Conservation (phyloP, 2,797 vertebrate genomes). For the Hydrolagus colliei region DNA sequence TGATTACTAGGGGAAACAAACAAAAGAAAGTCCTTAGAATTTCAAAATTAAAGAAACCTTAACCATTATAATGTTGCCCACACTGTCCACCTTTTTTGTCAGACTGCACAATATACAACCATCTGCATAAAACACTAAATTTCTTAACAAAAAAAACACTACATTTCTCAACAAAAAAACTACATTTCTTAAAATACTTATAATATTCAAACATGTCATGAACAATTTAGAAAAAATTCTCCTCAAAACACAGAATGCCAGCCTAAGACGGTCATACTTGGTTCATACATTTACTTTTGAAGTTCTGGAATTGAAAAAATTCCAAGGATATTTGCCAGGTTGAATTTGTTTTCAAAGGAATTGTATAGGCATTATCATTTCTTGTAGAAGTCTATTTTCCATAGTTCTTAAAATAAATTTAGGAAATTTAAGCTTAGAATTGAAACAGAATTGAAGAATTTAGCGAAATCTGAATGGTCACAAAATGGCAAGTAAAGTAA, state of each 20-base stretch:
- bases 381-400: too few relatives aligned
- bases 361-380: too few relatives aligned
- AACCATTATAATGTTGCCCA: not conserved
- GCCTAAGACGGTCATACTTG: not conserved
- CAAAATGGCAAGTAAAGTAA: too few relatives aligned
- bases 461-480: too few relatives aligned
- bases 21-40: constrained; percentile 6
- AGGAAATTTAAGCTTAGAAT: too few relatives aligned
- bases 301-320: not conserved
- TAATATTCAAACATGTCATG: not conserved
- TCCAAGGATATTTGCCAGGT: not conserved
- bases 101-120: not conserved
- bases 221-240: not conserved
- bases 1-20: constrained; percentile 6
- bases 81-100: too few relatives aligned
- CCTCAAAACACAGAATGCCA: not conserved
- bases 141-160: not conserved
- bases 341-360: not conserved
- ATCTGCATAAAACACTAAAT: not conserved
- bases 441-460: too few relatives aligned
- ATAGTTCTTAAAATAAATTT: too few relatives aligned
- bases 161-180: not conserved
- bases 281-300: not conserved
- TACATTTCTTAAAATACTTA: not conserved
- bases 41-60: not conserved